Evolutionary conservation across 35 echinoderm and acorn worm species (phyloP), one percentile per base, ranked within the genome.

Genomic region (Eucidaris tribuloides): DNA sequence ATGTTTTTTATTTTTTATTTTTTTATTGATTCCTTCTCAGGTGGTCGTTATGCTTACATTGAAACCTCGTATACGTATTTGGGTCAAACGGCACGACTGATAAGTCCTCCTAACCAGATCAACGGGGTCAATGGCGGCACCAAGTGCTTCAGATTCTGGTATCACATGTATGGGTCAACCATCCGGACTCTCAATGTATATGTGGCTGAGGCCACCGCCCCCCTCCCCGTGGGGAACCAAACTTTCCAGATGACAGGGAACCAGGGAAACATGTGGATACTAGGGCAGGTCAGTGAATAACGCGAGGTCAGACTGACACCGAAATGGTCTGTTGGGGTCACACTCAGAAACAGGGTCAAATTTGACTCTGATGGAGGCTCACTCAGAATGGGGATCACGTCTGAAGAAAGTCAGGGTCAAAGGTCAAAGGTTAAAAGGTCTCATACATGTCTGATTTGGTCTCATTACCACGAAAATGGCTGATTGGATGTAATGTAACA

Each of bases 141-240:
- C 20, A 86, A 79, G 78, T 97, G 94, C 33, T 82, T 97, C 33
- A 41, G 72, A 4, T 92, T 97, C 77, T 97, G 86, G 82, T 97
- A 97, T 58, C 90, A 92, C 90, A 97, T 97, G 85, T 92, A 85
- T 36, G 94, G 94, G 20, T 76, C 55, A 6, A 22, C 40, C 33
- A 85, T 86, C 17, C 89, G 94, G 3, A 83, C 86, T 1, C 45
- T 89, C 23, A 89, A 77, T 9, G 62, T 94, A 27, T 93, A 93
- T 25, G 35, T 37, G 9, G 55, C 80, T 20, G 37, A 5, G 14
- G 80, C 55, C 56, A 13, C 18, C 4, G 27, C 31, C 5, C 34
- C 32, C 31, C 30, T 41, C 24, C 55, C 55, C 15, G 18, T 82
- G 36, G 80, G 80, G 19, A 60, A 55, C 40, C 30, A 55, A 19